Conservation (phyloP, 2,113 vertebrate genomes). For the Percopsis transmontana region DNA sequence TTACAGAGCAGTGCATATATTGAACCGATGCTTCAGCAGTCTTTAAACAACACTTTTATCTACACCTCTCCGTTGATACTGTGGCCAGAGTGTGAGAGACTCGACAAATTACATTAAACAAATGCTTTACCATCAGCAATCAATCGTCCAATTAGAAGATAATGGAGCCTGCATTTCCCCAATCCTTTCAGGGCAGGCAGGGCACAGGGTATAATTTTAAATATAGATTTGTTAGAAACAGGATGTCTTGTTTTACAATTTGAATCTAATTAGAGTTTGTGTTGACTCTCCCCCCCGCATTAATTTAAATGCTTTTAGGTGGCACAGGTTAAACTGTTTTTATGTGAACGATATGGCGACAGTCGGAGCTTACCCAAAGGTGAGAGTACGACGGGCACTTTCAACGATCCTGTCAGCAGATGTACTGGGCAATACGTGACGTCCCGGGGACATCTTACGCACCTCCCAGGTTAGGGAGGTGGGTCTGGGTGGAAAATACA, state of each 20-base stretch:
- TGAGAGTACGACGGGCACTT: conserved; percentile 87
- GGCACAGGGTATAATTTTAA: conserved; percentile 46
- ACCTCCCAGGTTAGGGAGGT: conserved; percentile 98
- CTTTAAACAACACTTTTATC: conserved; percentile 75
- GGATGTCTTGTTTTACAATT: conserved; percentile 39
- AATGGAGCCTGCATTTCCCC: conserved; percentile 43
- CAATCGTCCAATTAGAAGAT: conserved; percentile 43
- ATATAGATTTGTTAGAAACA: conserved; percentile 52
- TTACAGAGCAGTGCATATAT: conserved; percentile 68
- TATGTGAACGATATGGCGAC: neutral
- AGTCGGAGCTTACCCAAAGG: conserved; percentile 85
- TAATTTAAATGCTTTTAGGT: conserved; percentile 5
- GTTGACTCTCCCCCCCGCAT: conserved; percentile 37
- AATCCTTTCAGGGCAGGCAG: conserved; percentile 40
- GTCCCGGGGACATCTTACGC: conserved; percentile 98
- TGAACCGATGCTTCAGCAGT: conserved; percentile 75
- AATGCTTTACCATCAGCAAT: conserved; percentile 62
- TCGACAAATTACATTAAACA: conserved; percentile 75
- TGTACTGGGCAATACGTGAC: conserved; percentile 92
- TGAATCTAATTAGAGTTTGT: conserved; percentile 52
- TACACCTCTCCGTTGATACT: conserved; percentile 66
- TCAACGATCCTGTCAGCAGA: conserved; percentile 90
- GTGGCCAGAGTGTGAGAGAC: conserved; percentile 48
- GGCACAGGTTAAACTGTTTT: too few species aligned
- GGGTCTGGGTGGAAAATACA: conserved; percentile 79